A percentile compares a stretch with the other conserved stretches of the same genome.
Evolutionary conservation across 2,113 vertebrate species (phyloP).

Genomic region (Tyrannus savana): DNA sequence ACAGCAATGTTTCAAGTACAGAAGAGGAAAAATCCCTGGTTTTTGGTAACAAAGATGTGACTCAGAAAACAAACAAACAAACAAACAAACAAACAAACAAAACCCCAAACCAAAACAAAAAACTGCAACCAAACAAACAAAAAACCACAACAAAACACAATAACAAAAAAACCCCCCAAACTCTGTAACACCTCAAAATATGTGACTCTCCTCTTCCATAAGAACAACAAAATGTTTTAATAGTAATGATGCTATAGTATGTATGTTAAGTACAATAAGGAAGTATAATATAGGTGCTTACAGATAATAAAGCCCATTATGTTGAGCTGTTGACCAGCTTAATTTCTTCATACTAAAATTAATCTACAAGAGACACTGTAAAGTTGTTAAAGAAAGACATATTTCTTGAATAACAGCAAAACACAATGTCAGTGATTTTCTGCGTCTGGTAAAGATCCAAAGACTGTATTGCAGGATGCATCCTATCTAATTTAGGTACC

Average conservation of each 20-base stretch:
- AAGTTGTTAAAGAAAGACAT: background rate
- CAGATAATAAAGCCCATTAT: background rate
- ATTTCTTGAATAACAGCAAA: background rate
- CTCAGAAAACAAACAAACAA: background rate
- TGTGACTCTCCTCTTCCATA: background rate
- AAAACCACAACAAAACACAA: background rate
- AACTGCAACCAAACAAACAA: background rate
- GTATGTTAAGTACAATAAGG: background rate
- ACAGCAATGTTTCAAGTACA: background rate
- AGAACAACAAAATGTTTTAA: background rate
- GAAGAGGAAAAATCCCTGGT: fast-evolving
- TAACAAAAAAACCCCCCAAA: no score
- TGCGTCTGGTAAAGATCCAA: background rate
- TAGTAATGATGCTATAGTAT: background rate
- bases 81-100: background rate
- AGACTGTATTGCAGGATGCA: background rate
- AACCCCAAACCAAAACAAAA: no score
- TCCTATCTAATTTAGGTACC: background rate
- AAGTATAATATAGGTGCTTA: background rate
- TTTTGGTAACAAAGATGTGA: background rate
- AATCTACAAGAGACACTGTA: background rate
- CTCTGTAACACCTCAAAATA: background rate
- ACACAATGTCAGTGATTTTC: background rate
- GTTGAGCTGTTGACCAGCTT: background rate
- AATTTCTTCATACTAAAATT: background rate